phyloP scores from a whole-genome alignment of 2,888 invertebrate species.

The Pteria penguin region DNA sequence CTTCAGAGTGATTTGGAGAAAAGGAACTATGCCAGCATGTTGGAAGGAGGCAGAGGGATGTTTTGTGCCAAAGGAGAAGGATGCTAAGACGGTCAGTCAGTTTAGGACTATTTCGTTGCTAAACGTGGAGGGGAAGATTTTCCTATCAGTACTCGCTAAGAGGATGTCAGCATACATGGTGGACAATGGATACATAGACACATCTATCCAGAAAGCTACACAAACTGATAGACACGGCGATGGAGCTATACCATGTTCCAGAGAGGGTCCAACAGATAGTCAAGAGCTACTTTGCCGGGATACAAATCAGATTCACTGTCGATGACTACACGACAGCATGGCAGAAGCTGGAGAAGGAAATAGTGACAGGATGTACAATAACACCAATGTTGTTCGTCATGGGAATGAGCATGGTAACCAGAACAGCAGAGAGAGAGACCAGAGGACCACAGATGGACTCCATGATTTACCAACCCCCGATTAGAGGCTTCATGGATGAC shows the following conservation, averaged over 20 bases:
- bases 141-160: constrained; percentile 31
- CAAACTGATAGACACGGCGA: neutral
- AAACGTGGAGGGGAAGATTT: constrained; percentile 44
- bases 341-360: constrained; percentile 11
- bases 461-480: neutral
- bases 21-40: constrained; percentile 8
- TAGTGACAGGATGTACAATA: constrained; percentile 15
- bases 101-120: constrained; percentile 46
- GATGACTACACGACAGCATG: constrained; percentile 11
- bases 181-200: constrained; percentile 35
- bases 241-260: neutral
- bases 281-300: constrained; percentile 3
- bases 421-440: neutral
- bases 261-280: neutral
- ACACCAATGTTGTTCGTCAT: neutral
- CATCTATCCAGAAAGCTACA: constrained; percentile 31
- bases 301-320: constrained; percentile 4
- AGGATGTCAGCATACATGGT: constrained; percentile 29
- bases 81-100: constrained; percentile 27
- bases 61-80: constrained; percentile 40
- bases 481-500: constrained; percentile 15
- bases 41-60: constrained; percentile 37
- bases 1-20: constrained; percentile 33
- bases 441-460: neutral
- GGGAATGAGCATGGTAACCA: constrained; percentile 9